Conservation (phyloP, 1,140 invertebrate species). For the Rhyzopertha dominica region DNA sequence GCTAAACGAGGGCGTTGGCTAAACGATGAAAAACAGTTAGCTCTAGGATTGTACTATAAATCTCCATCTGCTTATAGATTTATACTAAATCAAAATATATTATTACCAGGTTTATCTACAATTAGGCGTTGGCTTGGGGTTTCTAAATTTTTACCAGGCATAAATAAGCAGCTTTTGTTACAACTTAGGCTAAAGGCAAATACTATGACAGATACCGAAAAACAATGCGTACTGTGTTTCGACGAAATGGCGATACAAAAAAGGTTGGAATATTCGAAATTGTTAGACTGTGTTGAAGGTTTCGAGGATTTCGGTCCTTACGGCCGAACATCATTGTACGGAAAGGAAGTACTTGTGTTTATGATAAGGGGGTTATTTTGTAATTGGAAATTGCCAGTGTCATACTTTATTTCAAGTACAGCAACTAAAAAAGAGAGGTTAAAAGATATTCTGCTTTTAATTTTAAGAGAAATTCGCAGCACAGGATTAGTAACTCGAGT, state of each 20-base stretch:
- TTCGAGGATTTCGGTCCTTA: conserved; percentile 16
- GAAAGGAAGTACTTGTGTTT: conserved; percentile 11
- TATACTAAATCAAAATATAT: not conserved
- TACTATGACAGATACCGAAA: conserved; percentile 3
- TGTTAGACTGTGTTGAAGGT: conserved; percentile 12
- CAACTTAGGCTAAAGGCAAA: conserved; percentile 5
- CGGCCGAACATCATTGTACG: conserved; percentile 1
- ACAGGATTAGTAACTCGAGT: not conserved
- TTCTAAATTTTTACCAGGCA: too few relatives aligned
- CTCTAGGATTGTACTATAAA: not conserved
- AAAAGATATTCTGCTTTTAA: not conserved
- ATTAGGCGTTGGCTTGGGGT: conserved; percentile 1
- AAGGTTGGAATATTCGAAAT: conserved; percentile 4
- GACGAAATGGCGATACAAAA: conserved; percentile 14
- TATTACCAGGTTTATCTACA: conserved; percentile 3
- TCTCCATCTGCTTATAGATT: conserved; percentile 1
- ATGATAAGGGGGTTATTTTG: too few relatives aligned
- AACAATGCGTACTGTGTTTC: conserved; percentile 9
- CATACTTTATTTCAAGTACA: not conserved
- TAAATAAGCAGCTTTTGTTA: not conserved
- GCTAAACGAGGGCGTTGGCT: not conserved
- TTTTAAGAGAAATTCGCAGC: not conserved
- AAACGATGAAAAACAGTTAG: not conserved
- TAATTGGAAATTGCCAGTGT: not conserved
- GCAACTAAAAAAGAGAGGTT: not conserved